Conservation (phyloP, 2,113 vertebrate genomes). For the Anguilla rostrata region DNA sequence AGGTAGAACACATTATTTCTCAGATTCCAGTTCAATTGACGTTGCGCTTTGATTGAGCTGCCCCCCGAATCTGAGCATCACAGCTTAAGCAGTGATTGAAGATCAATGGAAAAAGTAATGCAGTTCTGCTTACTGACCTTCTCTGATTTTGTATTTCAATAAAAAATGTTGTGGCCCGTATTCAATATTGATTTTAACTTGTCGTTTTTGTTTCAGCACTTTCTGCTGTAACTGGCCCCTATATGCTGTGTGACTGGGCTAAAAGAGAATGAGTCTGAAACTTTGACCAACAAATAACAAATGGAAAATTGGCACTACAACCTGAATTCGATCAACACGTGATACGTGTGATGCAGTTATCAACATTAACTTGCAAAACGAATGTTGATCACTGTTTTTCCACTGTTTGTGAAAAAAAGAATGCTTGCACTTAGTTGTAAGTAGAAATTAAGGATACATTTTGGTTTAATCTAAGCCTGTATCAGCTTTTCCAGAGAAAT, state of each 20-base stretch:
- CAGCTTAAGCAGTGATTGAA: background rate
- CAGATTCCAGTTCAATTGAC: background rate
- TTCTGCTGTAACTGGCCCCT: background rate
- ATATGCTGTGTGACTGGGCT: background rate
- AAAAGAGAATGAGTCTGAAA: background rate
- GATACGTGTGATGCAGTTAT: background rate
- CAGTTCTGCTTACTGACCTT: slow-evolving; percentile 1
- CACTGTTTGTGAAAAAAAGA: too few relatives aligned
- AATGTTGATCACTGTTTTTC: too few relatives aligned
- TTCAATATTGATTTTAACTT: slow-evolving; percentile 5
- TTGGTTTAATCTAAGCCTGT: background rate
- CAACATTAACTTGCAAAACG: background rate
- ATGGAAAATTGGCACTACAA: background rate
- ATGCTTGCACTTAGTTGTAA: background rate
- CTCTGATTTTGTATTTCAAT: background rate
- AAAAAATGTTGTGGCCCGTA: background rate
- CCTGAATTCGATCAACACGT: background rate
- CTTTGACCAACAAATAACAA: background rate
- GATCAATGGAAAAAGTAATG: background rate
- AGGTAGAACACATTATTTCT: background rate
- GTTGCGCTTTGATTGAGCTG: background rate
- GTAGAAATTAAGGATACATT: background rate
- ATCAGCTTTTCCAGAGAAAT: background rate
- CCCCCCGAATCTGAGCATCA: background rate
- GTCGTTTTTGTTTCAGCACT: background rate